Percentiles rank a stretch among this genome's conserved stretches.
These are phyloP conservation scores for Cygnus olor DNA, from an alignment of 2,797 vertebrate genomes.

Conservation along the genomic window DNA sequence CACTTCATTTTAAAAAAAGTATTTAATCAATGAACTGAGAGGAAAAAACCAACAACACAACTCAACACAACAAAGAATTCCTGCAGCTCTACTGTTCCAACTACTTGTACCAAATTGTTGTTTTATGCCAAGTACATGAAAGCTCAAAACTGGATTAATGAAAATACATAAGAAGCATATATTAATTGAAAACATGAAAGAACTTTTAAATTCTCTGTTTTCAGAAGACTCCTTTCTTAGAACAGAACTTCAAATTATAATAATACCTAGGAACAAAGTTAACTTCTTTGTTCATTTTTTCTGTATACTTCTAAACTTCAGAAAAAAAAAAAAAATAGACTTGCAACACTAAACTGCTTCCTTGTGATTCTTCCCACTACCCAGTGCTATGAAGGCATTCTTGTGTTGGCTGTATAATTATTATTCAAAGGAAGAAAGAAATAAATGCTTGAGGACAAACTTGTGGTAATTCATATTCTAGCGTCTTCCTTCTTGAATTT, in stretches of 20 bases:
- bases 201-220: background rate
- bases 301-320: background rate
- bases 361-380: background rate
- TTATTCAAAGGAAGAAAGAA: background rate
- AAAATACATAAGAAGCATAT: background rate
- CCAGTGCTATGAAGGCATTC: background rate
- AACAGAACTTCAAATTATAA: background rate
- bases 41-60: background rate
- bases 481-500: background rate
- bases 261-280: background rate
- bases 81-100: background rate
- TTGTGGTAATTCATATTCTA: background rate
- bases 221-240: background rate
- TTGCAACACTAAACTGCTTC: background rate
- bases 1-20: background rate
- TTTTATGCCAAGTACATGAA: background rate
- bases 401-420: background rate
- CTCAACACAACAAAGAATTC: fast-evolving
- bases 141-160: background rate
- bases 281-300: background rate
- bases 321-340: background rate
- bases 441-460: background rate
- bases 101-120: background rate
- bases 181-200: background rate
- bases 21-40: background rate